phyloP scores from a whole-genome alignment of 2,888 invertebrate species.

The Ochlodes sylvanus region DNA sequence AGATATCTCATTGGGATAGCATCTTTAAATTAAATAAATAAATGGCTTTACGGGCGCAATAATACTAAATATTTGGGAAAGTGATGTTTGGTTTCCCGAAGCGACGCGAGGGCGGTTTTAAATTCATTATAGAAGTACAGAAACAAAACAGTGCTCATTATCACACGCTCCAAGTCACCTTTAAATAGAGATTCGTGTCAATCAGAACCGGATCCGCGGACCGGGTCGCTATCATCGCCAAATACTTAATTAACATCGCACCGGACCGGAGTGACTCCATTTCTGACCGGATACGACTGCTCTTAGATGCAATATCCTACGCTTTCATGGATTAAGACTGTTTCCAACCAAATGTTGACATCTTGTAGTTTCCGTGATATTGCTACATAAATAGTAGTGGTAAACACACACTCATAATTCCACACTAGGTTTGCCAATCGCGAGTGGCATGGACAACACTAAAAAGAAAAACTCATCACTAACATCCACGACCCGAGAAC shows the following conservation, averaged over 20 bases:
- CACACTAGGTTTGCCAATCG: too few species aligned
- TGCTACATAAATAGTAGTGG: too few species aligned
- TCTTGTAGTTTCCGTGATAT: neutral
- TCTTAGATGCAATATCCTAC: conserved; percentile 21
- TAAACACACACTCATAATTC: too few species aligned
- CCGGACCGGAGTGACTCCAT: conserved; percentile 20
- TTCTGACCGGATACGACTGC: conserved; percentile 18
- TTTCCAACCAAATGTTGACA: neutral
- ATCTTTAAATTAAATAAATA: too few species aligned
- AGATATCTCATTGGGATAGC: too few species aligned
- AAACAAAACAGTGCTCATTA: conserved; percentile 4
- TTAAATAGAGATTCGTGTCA: conserved; percentile 5
- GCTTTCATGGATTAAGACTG: conserved; percentile 6
- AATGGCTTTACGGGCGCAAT: too few species aligned
- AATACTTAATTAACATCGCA: conserved; percentile 25
- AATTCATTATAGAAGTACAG: neutral
- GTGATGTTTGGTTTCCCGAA: too few species aligned
- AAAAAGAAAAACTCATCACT: too few species aligned
- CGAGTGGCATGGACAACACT: too few species aligned
- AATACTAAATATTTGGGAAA: too few species aligned
- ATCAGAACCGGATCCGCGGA: conserved; percentile 16
- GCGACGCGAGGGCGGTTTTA: too few species aligned
- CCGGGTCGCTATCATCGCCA: conserved; percentile 26
- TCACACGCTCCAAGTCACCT: conserved; percentile 17
- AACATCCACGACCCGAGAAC: too few species aligned